Conservation (phyloP, 2,888 invertebrate species). For the Heteromurus nitidus region DNA sequence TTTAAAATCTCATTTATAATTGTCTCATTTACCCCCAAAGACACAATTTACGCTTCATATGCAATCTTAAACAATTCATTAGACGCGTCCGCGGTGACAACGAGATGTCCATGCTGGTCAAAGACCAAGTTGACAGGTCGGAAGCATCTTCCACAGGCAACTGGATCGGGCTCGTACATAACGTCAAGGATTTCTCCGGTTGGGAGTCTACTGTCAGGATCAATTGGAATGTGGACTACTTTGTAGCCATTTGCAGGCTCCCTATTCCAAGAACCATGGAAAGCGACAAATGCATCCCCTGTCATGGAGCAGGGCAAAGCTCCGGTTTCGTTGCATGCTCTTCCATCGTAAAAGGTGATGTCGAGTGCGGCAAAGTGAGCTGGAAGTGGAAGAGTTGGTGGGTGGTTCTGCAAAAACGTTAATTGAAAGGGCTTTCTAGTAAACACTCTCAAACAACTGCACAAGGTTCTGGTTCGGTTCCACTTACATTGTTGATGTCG, state of each 20-base stretch:
- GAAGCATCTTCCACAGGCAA: slow-evolving; percentile 60
- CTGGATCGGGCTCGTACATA: slow-evolving; percentile 57
- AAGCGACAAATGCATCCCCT: slow-evolving; percentile 67
- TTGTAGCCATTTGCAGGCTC: slow-evolving; percentile 60
- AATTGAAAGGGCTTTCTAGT: too few relatives aligned
- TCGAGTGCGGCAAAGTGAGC: slow-evolving; percentile 70
- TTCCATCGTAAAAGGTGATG: slow-evolving; percentile 64
- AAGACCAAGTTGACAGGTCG: slow-evolving; percentile 69
- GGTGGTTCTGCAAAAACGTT: slow-evolving; percentile 59
- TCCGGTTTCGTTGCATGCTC: slow-evolving; percentile 58
- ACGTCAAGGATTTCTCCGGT: slow-evolving; percentile 63
- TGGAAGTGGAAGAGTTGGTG: slow-evolving; percentile 66
- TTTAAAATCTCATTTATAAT: background rate
- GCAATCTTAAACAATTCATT: slow-evolving; percentile 26
- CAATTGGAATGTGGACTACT: slow-evolving; percentile 60
- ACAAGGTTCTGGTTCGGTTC: background rate
- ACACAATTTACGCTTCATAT: too few relatives aligned
- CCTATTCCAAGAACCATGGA: slow-evolving; percentile 68
- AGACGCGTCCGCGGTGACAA: slow-evolving; percentile 30
- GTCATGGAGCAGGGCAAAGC: slow-evolving; percentile 68
- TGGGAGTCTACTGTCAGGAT: slow-evolving; percentile 44
- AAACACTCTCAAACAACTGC: too few relatives aligned
- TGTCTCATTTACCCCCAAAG: too few relatives aligned
- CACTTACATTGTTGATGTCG: slow-evolving; percentile 60
- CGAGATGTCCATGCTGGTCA: slow-evolving; percentile 64